Evolutionary conservation across 92 coral and sea anemone species (phyloP), one percentile per base, ranked within the genome.

Genomic region (Paragorgia papillata): DNA sequence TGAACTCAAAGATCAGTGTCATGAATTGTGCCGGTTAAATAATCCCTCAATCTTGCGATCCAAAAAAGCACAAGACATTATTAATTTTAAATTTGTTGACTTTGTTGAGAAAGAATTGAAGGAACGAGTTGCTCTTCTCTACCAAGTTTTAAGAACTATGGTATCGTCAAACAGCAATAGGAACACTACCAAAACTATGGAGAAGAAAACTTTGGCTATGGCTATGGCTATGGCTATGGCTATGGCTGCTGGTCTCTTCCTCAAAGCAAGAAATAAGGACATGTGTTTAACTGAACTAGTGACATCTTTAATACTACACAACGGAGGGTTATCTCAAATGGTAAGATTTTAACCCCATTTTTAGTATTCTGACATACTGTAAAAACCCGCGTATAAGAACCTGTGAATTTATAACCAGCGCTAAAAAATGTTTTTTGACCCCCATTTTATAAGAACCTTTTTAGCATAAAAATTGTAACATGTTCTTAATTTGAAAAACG

Each of bases 261-360:
- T 78, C 10, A 64, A 78, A 63, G 69, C 75, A 29, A 40, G 82
- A 50, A 78, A 78, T 41, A 78, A 61, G 25, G 59, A 64, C 54
- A 77, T 77, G 75, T 35, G 62, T 48, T 18, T 62, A 33, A 57
- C 74, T 21, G 62, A 77, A 74, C 66, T 57, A 65, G 44, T 63
- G 40, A 48, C 73, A 64, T 77, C 82, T 9, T 44, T 77, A 25
- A 41, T 77, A 43, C 82, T 77, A 24, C 82, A 77, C 74, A 76
- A 41, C 34, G 55, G 82, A 29, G 55, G 58, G 19, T 77, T 64
- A 2, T 77, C 74, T 43, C 62, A 31, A 18, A 62, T 77, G 75
- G 82, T 73, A 54, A 30, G 66, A 39, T n/a, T 6, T 73, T 17
- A 22, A 32, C n/a, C n/a, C 34, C 34, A 73, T 51, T 17, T 55